A percentile compares a stretch with the other conserved stretches of the same genome.
Conservation (phyloP, 2,797 vertebrate genomes). For the Hypotaenidia philippensis region DNA sequence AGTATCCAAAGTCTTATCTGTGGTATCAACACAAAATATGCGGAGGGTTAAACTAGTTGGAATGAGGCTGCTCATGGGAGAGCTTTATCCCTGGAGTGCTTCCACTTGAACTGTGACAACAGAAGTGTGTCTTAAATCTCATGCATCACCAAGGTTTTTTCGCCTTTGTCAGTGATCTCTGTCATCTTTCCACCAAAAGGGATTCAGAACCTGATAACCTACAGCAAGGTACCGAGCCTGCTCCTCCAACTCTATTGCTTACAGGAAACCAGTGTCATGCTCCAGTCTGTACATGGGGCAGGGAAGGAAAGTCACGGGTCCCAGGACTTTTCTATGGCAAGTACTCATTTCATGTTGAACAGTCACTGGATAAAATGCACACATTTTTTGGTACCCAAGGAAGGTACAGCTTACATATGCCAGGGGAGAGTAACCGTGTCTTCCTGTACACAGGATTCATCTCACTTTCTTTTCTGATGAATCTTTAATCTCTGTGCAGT, state of each 20-base stretch:
- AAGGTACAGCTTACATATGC: not conserved
- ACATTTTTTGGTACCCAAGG: not conserved
- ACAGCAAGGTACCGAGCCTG: not conserved
- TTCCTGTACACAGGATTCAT: accelerated
- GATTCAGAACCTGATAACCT: not conserved
- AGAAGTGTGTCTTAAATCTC: not conserved
- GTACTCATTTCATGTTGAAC: not conserved
- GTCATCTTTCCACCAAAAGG: not conserved
- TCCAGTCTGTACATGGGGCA: not conserved
- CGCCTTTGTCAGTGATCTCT: not conserved
- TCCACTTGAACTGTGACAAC: not conserved
- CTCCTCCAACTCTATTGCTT: not conserved
- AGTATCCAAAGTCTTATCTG: not conserved
- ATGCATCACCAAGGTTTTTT: not conserved
- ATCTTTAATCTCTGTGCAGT: not conserved
- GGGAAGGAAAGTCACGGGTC: not conserved
- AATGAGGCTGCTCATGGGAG: not conserved
- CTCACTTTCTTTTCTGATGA: not conserved
- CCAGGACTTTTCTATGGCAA: not conserved
- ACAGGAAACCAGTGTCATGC: not conserved
- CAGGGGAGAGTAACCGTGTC: accelerated
- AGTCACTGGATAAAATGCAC: not conserved
- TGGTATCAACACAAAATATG: accelerated
- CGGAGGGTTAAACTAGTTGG: not conserved
- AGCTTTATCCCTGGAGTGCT: not conserved